Evolutionary conservation across 2,113 vertebrate species (phyloP), one percentile per base, ranked within the genome.

Genomic region (Plecturocebus donacophilus): DNA sequence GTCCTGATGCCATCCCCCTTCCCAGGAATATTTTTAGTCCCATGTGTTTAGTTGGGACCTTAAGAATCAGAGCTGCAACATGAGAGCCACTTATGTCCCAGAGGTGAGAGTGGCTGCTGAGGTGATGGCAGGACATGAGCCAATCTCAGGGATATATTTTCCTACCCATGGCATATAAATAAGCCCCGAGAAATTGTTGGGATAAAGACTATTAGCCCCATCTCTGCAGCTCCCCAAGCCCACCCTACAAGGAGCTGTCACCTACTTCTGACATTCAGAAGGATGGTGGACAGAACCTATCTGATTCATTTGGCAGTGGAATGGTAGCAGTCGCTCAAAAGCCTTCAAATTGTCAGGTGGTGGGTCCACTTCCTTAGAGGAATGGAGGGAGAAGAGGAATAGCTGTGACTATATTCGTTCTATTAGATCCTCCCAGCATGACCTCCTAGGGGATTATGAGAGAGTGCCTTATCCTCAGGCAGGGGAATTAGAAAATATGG

Each of bases 41-140:
- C 56, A 94, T 76, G 90, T 91, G 73, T 91, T 73, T 91, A 23
- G 32, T 81, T 88, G 80, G 90, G 58, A 96, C 68, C 85, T 98
- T 84, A 95, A 96, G 83, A 96, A 96, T 25, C 71, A 91, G 49
- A 96, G 87, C 42, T 8, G 47, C 71, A 73, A 94, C 0, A 3
- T 94, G 52, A 45, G 68, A 94, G 49, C 70, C 91, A 96, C 81
- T 97, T 97, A 95, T 96, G 96, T 84, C 91, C 21, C 88, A 92
- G 83, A 97, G 76, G 93, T 97, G 93, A 97, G 64, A 94, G 85
- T 77, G 27, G 52, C 49, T 96, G 89, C 56, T 76, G 8, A 96
- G 70, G 92, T 88, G 82, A 82, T 91, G 71, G 25, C 6, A 94
- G 75, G 52, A 76, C 6, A 30, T 88, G 47, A 70, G 79, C 80